Base-by-base conservation (phyloP, 2,797 vertebrate species). In the Lemur catta region DNA sequence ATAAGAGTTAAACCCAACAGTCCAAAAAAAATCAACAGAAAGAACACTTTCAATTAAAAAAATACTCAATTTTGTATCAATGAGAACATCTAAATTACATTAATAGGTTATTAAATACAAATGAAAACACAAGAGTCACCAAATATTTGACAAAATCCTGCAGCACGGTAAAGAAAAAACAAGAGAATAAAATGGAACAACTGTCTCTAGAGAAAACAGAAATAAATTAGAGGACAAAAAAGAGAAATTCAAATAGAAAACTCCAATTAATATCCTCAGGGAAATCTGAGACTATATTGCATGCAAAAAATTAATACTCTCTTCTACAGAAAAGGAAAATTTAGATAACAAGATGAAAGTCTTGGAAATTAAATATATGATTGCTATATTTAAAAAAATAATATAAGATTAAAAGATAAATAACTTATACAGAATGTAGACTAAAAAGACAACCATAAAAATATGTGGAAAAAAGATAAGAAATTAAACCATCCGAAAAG, bases 181-280 rank as follows among this genome's bases (percentile, higher is more conserved):
- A 95, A 81, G 50, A 89, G n/a, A 92, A 48, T 84, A 93, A 84
- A 88, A 43, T 41, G 35, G n/a, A 61, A 93, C 94, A 88, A 75
- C 17, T 80, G 20, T 85, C 24, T 91, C 41, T 91, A 84, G 28
- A 55, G 33, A 91, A 84, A 80, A 67, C 26, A 89, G 33, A 95
- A 84, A 41, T 74, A 79, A 79, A 74, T 79, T 75, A 79, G 17
- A n/a, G 11, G 24, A 33, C 43, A 81, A 50, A 85, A 35, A 85
- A 78, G 26, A 90, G 30, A 80, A 76, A 17, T 61, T 91, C 52
- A 72, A 57, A 91, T 85, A 91, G 65, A 71, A 95, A 91, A 79
- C 14, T 26, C 7, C 13, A 79, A 59, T 82, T 81, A 95, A 30
- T 81, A 80, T 48, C 43, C 26, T 93, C 26, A 43, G 43, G 24